A percentile compares a stretch with the other conserved stretches of the same genome.
Conservation (phyloP, 2,888 invertebrate species). For the Coremacera marginata region DNA sequence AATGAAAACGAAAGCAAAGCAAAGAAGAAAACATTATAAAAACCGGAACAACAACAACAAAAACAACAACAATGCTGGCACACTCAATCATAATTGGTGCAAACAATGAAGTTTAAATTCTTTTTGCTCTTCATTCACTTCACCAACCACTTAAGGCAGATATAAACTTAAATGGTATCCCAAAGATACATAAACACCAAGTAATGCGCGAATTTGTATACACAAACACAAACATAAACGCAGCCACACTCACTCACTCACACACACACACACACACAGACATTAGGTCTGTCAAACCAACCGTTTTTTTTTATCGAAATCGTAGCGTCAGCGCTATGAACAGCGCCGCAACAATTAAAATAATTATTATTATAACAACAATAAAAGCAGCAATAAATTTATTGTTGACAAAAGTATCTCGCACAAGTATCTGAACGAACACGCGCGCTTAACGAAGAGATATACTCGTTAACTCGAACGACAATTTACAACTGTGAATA, state of each 20-base stretch:
- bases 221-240: not conserved
- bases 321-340: not conserved
- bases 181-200: conserved; percentile 2
- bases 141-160: conserved; percentile 17
- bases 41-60: conserved; percentile 26
- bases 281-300: not conserved
- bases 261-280: not conserved
- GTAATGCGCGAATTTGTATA: not conserved
- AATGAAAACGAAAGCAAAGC: not conserved
- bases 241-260: not conserved
- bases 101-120: conserved; percentile 24
- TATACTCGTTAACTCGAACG: conserved; percentile 59
- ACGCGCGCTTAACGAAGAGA: conserved; percentile 6
- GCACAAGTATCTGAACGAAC: not conserved
- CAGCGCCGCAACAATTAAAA: conserved; percentile 3
- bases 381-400: conserved; percentile 24
- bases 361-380: not conserved
- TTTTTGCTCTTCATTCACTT: not conserved
- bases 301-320: not conserved
- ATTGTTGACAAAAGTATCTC: conserved; percentile 4
- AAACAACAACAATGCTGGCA: conserved; percentile 10
- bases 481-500: conserved; percentile 64
- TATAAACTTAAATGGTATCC: not conserved
- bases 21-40: conserved; percentile 2
- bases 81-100: conserved; percentile 46